These are phyloP conservation scores for Conus canariensis DNA, from an alignment of 2,888 invertebrate genomes.

Conservation along the genomic window DNA sequence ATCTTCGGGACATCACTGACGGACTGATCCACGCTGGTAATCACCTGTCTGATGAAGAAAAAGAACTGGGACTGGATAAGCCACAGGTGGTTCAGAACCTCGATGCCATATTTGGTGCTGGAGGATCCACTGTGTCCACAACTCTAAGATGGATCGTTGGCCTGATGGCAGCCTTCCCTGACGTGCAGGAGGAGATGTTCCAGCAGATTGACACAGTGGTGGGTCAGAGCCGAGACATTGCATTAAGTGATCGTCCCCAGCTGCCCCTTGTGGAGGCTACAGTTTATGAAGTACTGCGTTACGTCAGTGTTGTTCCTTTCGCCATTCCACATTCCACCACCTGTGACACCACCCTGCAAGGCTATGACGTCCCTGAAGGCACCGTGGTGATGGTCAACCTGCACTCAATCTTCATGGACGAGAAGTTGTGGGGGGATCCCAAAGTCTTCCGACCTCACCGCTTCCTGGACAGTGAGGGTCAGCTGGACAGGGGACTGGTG, in stretches of 20 bases:
- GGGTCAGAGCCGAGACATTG: slow-evolving; percentile 60
- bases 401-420: slow-evolving; percentile 41
- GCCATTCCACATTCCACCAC: slow-evolving; percentile 35
- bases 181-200: slow-evolving; percentile 66
- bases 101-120: slow-evolving; percentile 70
- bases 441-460: slow-evolving; percentile 49
- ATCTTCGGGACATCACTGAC: slow-evolving; percentile 62
- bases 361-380: slow-evolving; percentile 47
- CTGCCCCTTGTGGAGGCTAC: slow-evolving; percentile 26
- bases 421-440: slow-evolving; percentile 46
- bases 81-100: slow-evolving; percentile 66
- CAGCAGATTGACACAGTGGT: slow-evolving; percentile 62
- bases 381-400: slow-evolving; percentile 40
- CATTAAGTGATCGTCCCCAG: slow-evolving; percentile 52
- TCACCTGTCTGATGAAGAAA: slow-evolving; percentile 53
- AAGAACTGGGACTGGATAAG: slow-evolving; percentile 61
- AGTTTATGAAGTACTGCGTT: slow-evolving; percentile 22
- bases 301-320: background rate
- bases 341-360: slow-evolving; percentile 37
- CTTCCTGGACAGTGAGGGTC: slow-evolving; percentile 35
- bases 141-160: slow-evolving; percentile 68
- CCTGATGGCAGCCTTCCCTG: slow-evolving; percentile 65
- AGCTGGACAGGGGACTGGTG: slow-evolving; percentile 30
- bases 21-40: slow-evolving; percentile 52
- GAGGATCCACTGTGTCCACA: slow-evolving; percentile 69